These are phyloP conservation scores for Cassiopea andromeda DNA, from an alignment of 30 jellyfish, hydroid and myxozoan species.

Conservation along the genomic window DNA sequence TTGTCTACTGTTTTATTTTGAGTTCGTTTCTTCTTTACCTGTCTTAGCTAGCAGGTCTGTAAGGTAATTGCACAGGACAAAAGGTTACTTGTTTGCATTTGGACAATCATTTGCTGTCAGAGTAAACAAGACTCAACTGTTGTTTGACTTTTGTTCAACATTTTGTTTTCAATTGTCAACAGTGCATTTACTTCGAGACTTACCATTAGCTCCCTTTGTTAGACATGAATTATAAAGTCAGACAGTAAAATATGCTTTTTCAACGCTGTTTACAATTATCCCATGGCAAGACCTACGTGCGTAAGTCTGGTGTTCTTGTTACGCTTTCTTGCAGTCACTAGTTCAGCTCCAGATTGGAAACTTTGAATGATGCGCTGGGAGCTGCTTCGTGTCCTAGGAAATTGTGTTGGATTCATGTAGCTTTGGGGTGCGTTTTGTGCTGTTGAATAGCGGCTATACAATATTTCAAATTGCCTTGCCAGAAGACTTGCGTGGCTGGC, in stretches of 20 bases:
- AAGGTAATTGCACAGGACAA: not conserved
- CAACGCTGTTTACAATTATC: not conserved
- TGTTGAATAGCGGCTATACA: no score
- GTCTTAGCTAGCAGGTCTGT: slow-evolving; percentile 50
- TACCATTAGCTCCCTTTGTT: slow-evolving; percentile 9
- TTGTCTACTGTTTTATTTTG: not conserved
- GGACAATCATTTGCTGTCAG: slow-evolving; percentile 28
- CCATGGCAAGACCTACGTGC: not conserved
- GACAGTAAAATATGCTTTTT: not conserved
- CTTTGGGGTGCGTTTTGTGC: no score
- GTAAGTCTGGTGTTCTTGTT: no score
- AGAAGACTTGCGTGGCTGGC: no score
- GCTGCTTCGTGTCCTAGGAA: no score
- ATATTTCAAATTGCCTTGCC: no score
- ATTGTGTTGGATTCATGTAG: no score
- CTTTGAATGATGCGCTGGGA: no score
- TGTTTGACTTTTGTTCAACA: slow-evolving; percentile 12
- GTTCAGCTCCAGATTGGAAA: no score
- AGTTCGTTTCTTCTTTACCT: not conserved
- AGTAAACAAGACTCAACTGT: slow-evolving; percentile 36
- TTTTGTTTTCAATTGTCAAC: slow-evolving; percentile 44
- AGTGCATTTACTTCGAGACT: slow-evolving; percentile 34
- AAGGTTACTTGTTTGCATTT: slow-evolving; percentile 1
- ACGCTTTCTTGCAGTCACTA: no score
- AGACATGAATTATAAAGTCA: not conserved